Percentiles rank a stretch among this genome's conserved stretches.
Conservation (phyloP, 1,140 invertebrate species). For the Tribolium castaneum region DNA sequence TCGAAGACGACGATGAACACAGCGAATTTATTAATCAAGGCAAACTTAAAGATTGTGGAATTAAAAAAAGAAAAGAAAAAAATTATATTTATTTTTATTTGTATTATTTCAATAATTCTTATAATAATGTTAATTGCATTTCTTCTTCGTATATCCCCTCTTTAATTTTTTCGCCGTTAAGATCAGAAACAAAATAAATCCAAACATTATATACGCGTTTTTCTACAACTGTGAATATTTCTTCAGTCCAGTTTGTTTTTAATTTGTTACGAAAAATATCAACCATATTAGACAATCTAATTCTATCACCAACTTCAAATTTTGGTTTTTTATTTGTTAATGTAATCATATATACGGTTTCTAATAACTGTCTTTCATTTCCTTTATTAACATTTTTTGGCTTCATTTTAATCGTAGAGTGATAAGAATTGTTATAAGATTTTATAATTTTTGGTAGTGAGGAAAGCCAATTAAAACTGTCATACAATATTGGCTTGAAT, state of each 20-base stretch:
- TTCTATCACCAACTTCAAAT: constrained; percentile 38
- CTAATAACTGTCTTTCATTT: constrained; percentile 36
- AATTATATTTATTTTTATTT: constrained; percentile 34
- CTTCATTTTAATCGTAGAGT: constrained; percentile 28
- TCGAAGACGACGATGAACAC: constrained; percentile 2
- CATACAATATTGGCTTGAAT: constrained; percentile 61
- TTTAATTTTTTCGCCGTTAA: constrained; percentile 35
- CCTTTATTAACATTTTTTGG: constrained; percentile 4
- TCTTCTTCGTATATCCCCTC: constrained; percentile 32
- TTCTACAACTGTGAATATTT: constrained; percentile 40
- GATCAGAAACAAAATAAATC: constrained; percentile 41
- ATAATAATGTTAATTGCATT: constrained; percentile 37
- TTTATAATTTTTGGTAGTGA: constrained; percentile 4
- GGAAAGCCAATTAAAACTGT: constrained; percentile 55
- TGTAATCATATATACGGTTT: constrained; percentile 19
- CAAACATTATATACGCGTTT: constrained; percentile 37
- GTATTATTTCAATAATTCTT: constrained; percentile 38
- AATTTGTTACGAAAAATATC: constrained; percentile 41
- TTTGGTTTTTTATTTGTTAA: constrained; percentile 33
- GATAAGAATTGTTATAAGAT: constrained; percentile 17
- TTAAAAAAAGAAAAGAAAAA: constrained; percentile 27
- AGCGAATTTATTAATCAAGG: constrained; percentile 39
- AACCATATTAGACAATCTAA: constrained; percentile 40
- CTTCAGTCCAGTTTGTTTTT: constrained; percentile 42
- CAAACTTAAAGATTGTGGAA: constrained; percentile 36